Evolutionary conservation across 2,797 vertebrate genomes (phyloP), one percentile per base, ranked within the genome.

Genomic region (Heliangelus exortis): DNA sequence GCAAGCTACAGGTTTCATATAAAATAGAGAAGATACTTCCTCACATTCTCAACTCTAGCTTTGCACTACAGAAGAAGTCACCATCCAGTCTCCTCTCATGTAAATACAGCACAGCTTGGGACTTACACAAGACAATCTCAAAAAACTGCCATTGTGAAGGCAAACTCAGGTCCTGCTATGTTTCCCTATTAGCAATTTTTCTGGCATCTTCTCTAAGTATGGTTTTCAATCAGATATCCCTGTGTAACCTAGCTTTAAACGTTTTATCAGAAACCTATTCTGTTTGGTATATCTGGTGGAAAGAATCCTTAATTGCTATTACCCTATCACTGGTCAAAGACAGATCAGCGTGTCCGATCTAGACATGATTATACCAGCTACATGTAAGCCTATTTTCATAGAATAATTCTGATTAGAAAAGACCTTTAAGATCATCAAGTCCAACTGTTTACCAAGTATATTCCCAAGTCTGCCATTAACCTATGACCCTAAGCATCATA

Each of bases 91-190:
- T 67, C 3, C 36, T 87, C 50, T 62, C 45, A 19, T 17, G 18
- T 26, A 90, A 61, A 61, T 14, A 18, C 34, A 58, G 54, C n/a
- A 78, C 39, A 82, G 2, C 8, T 22, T 23, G 25, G 55, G 16
- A 28, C 26, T 67, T 36, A 8, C 0, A 2, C 4, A 4, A 25
- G 50, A 4, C 26, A 63, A 1, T 25, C 26, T 69, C 61, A 26
- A 54, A 18, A 18, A 26, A 31, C 23, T 7, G 15, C 6, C 17
- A 31, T 19, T 10, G 2, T 47, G 11, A 63, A 74, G 21, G 20
- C 9, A 34, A 71, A 3, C 36, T 84, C 33, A 21, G 7, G 55
- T 76, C 55, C 25, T 73, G 9, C 50, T 51, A 11, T 23, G 31
- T 7, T 72, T 84, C 84, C 51, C 48, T 55, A 23, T 26, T 67